phyloP scores from a whole-genome alignment of 2,888 invertebrate species.

The Osmoderma eremita region DNA sequence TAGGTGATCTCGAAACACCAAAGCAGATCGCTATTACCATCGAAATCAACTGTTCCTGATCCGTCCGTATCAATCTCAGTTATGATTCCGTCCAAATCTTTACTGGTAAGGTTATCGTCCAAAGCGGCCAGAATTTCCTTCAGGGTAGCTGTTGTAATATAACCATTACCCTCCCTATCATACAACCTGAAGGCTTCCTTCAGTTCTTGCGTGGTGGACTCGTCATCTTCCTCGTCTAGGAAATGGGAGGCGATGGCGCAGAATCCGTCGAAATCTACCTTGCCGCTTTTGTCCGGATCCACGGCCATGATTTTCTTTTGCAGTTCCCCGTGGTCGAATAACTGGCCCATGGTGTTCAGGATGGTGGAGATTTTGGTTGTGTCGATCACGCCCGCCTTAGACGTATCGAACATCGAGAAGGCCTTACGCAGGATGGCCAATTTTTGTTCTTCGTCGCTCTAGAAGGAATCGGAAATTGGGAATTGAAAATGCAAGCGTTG shows the following conservation, averaged over 20 bases:
- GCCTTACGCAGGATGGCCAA: conserved; percentile 93
- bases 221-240: conserved; percentile 94
- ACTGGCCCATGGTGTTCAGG: conserved; percentile 93
- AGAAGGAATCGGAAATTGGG: too few relatives aligned
- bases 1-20: neutral
- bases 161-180: conserved; percentile 95
- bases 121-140: conserved; percentile 93
- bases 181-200: conserved; percentile 98
- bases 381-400: conserved; percentile 91
- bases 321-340: conserved; percentile 91
- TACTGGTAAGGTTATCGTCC: conserved; percentile 92
- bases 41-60: conserved; percentile 98
- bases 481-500: too few relatives aligned
- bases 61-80: conserved; percentile 98
- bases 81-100: conserved; percentile 96
- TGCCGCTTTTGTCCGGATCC: conserved; percentile 90
- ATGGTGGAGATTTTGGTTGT: conserved; percentile 91
- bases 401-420: conserved; percentile 97
- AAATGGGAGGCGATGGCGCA: conserved; percentile 93
- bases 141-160: conserved; percentile 89
- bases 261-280: conserved; percentile 95
- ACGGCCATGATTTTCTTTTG: conserved; percentile 89
- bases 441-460: conserved; percentile 79
- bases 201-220: conserved; percentile 95
- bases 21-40: conserved; percentile 74